Base-by-base conservation (phyloP, 2,797 vertebrate genomes). In the Dryobates pubescens region DNA sequence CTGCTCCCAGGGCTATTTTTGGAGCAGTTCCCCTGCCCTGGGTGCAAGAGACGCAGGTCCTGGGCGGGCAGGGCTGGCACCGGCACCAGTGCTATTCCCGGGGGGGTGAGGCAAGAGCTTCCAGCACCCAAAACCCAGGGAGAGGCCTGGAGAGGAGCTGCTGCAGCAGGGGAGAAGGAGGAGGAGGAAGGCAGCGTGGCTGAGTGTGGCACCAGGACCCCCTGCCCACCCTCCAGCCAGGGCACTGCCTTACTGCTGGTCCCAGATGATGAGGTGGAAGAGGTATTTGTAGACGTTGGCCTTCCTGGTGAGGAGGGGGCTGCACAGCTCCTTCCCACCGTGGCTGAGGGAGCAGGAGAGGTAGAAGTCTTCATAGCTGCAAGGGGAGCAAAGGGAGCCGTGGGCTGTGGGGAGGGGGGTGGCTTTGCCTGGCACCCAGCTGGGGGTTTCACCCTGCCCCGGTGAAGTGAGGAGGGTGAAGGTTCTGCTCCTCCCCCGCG, bases 201-300 rank as follows among this genome's bases (percentile, higher is more conserved):
- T 34, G 59, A 17, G 10, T 24, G 17, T 6, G 53, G 65, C 61
- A 64, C 10, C 1, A 0, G 13, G 51, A 24, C n/a, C 58, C 56
- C 38, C 11, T 57, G 75, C 67, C 75, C 32, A 13, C 41, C 63
- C 71, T 58, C 2, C 3, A 9, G 32, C 7, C 3, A 1, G 51
- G 72, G 36, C 27, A 20, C n/a, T 64, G 64, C 86, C 98, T 94
- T 97, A 99, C 99, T 99, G 98, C 96, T 99, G 99, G 97, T 99
- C 99, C 99, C 99, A 99, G 72, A 99, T 98, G 97, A 99, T 98
- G 96, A 99, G 98, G 96, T 99, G 99, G 95, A 99, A 99, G 90
- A 99, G 98, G 97, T 99, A 99, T 95, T 99, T 99, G 98, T 98
- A 98, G 95, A 99, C 98, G 1, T 98, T 96, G 95, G 98, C 98